Evolutionary conservation across 2,113 vertebrate genomes (phyloP).

Genomic region (Lasiurus borealis): DNA sequence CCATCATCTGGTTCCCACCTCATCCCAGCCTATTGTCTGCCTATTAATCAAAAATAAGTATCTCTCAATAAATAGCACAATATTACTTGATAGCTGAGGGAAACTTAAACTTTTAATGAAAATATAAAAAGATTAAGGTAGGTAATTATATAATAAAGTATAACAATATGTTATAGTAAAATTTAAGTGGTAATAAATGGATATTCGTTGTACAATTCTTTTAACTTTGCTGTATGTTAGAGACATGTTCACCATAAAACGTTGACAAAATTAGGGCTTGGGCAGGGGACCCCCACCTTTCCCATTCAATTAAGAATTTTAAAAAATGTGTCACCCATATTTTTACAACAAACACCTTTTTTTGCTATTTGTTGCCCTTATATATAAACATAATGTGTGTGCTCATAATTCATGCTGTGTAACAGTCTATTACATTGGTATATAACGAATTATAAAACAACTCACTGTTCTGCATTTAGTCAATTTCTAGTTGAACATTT

Average conservation of each 20-base stretch:
- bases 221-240: neutral
- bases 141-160: neutral
- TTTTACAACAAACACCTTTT: conserved; percentile 8
- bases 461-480: neutral
- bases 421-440: neutral
- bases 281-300: no score
- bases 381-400: neutral
- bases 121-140: conserved; percentile 20
- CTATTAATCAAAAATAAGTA: conserved; percentile 34
- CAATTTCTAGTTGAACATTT: conserved; percentile 6
- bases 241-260: conserved; percentile 25
- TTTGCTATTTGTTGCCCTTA: neutral
- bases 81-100: neutral
- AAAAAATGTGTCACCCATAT: neutral
- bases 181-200: neutral
- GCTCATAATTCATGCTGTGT: neutral
- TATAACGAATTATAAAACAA: neutral
- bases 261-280: neutral
- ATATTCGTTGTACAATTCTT: neutral
- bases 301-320: neutral
- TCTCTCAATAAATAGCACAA: conserved; percentile 36
- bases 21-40: no score
- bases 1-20: no score
- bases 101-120: conserved; percentile 1
- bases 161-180: neutral